Base-by-base conservation (phyloP, 2,888 invertebrate genomes). In the Eupsilia transversa region DNA sequence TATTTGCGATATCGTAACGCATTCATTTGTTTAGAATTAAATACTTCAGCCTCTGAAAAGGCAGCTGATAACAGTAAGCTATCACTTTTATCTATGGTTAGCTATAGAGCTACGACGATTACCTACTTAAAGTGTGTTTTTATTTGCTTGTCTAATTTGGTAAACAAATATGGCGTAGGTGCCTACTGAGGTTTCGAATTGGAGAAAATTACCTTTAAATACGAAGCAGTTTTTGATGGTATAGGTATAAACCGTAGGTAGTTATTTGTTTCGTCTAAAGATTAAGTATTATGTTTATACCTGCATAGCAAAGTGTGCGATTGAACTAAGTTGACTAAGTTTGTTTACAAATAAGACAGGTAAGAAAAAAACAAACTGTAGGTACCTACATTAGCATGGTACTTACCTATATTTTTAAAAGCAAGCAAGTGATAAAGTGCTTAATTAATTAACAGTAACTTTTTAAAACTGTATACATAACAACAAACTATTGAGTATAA, bases 11-110 rank as follows among this genome's bases (percentile, higher is more conserved):
- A 83, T 43, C 57, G 33, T 69, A 69, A 60, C 27, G 33, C n/a
- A 33, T 59, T 72, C 46, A 64, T 83, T 80, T 80, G 79, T 49
- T 67, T 43, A 54, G 79, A 27, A 66, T 82, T 83, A 59, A 54
- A 54, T 49, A 59, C 72, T 83, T 49, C 41, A 79, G 54, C 63
- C 30, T 49, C 52, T n/a, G 79, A 83, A 38, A 64, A 54, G 46
- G 38, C 6, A 66, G 43, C 63, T 82, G 77, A 82, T 77, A 76
- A n/a, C 30, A 52, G 5, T 59, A 80, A 80, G 81, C 64, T 59
- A 30, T 43, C 5, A 30, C 33, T 64, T 35, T 33, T 57, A 38
- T 52, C 75, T 43, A 43, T 81, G 46, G 38, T 30, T 80, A 56
- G 30, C 17, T 74, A 46, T 46, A 54, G 38, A 54, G 43, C 23